Evolutionary conservation across 2,888 invertebrate species (phyloP).

Genomic region (Eupithecia subumbrata): DNA sequence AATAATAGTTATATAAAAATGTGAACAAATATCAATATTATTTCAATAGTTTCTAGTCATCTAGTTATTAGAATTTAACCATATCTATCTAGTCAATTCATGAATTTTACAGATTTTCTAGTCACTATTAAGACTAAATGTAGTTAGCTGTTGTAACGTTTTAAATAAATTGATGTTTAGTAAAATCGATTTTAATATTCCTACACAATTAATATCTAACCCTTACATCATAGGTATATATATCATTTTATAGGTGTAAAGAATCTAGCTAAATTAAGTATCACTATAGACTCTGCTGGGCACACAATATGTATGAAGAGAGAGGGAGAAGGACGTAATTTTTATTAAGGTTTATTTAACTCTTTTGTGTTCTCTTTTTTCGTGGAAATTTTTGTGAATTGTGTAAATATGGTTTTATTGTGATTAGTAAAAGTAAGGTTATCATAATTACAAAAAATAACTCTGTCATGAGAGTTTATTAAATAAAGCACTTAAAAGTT

Average conservation of each 20-base stretch:
- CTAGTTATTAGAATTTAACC: not conserved
- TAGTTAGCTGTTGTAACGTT: not conserved
- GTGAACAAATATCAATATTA: not conserved
- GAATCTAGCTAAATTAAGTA: no score
- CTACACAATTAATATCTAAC: no score
- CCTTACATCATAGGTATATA: no score
- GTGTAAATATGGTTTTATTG: no score
- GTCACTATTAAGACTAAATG: not conserved
- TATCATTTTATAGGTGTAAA: no score
- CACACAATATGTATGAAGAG: no score
- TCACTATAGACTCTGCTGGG: no score
- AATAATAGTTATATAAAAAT: not conserved
- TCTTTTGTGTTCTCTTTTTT: no score
- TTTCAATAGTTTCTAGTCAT: not conserved
- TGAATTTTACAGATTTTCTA: not conserved
- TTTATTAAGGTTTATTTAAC: no score
- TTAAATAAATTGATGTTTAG: constrained; percentile 15
- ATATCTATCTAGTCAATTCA: not conserved
- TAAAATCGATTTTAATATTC: not conserved
- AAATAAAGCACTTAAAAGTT: not conserved
- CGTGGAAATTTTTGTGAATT: no score
- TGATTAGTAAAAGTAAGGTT: no score
- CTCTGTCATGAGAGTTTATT: not conserved
- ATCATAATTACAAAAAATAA: not conserved
- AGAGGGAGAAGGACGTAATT: no score